Evolutionary conservation across 2,113 vertebrate species (phyloP), one percentile per base, ranked within the genome.

Genomic region (Trichechus manatus): DNA sequence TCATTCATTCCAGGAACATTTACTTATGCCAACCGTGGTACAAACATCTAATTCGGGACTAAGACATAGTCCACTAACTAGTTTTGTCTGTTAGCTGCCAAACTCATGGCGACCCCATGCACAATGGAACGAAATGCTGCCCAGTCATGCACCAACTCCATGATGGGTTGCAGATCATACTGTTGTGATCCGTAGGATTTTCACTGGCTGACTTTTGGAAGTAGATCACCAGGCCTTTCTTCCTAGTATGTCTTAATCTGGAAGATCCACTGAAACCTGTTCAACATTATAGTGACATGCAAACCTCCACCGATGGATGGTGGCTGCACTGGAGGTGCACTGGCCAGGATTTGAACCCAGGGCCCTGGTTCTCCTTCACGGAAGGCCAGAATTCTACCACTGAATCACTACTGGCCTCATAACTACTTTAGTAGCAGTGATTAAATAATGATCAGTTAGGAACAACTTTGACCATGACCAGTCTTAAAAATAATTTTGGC

Each of bases 391-490:
- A 68, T 68, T 68, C 66, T 15, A 72, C n/a, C 11, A 72, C n/a
- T 36, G 68, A 72, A 36, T 72, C 17, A 20, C n/a, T 72, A 72
- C n/a, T 36, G n/a, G 6, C 68, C n/a, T 36, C 68, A n/a, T 36
- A 72, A 70, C 66, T 91, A 31, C 70, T 47, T 61, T 53, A 72
- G 88, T 59, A 88, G 44, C 11, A 31, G 42, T 86, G 42, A 68
- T 87, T 90, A 89, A 91, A 74, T 84, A 95, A 91, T 50, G 44
- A 84, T 68, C 33, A 2, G 13, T 97, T 93, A 42, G 79, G 59
- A 89, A 85, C 81, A 97, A 75, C n/a, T 80, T 83, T 68, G 83
- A 87, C 74, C 59, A 94, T 61, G 92, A n/a, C n/a, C 39, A 70
- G 39, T 31, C 42, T 89, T 84, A 61, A 29, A 80, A 86, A 86